Conservation (phyloP, 2,888 invertebrate species). For the Alitta virens region DNA sequence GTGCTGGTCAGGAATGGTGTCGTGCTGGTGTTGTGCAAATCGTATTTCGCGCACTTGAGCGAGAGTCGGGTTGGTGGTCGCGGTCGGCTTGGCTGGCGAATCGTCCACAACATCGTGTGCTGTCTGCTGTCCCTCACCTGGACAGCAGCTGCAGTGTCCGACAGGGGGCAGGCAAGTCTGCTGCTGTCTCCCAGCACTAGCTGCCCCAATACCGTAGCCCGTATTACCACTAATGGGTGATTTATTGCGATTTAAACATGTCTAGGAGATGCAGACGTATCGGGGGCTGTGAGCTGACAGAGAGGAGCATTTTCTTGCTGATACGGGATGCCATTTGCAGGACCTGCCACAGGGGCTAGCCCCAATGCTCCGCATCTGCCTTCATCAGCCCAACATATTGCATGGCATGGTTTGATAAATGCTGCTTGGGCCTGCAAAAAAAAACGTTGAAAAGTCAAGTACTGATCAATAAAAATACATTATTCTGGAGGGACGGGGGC, state of each 20-base stretch:
- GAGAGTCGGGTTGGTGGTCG: neutral
- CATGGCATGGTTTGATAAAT: no score
- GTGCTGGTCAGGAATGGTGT: neutral
- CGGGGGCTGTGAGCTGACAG: no score
- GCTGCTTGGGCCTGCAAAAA: neutral
- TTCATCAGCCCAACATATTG: no score
- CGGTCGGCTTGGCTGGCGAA: no score
- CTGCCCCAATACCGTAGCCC: neutral
- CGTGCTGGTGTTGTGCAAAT: conserved; percentile 3
- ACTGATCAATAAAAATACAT: neutral
- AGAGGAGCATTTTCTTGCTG: no score
- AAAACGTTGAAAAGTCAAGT: neutral
- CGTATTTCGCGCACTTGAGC: conserved; percentile 11
- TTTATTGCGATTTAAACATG: neutral
- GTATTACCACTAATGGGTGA: neutral
- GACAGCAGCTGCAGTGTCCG: neutral
- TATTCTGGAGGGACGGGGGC: neutral
- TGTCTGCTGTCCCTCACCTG: neutral
- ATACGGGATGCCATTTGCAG: no score
- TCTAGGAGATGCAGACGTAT: no score
- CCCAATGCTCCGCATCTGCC: no score
- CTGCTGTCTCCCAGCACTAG: neutral
- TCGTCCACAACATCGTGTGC: no score
- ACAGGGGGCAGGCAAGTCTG: neutral
- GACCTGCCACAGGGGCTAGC: no score